Conservation (phyloP, 2,797 vertebrate genomes). For the Threskiornis aethiopicus region DNA sequence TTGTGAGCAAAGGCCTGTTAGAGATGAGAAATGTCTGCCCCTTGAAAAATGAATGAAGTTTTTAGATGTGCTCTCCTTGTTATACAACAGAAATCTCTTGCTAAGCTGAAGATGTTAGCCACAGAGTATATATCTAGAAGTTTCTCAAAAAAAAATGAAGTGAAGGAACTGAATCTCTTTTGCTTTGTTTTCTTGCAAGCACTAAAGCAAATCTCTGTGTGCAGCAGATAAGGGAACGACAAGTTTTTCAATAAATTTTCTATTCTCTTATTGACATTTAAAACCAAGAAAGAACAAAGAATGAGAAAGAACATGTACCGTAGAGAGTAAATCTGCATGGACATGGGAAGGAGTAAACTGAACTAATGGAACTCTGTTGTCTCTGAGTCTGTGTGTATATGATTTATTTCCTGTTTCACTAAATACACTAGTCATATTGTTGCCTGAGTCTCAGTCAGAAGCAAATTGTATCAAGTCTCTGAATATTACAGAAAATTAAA, state of each 20-base stretch:
- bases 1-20: not conserved
- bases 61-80: not conserved
- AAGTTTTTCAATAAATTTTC: not conserved
- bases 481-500: not conserved
- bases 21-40: not conserved
- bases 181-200: not conserved
- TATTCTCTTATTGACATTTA: not conserved
- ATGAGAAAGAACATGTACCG: not conserved
- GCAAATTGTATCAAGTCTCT: not conserved
- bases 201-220: not conserved
- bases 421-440: not conserved
- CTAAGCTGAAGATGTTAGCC: not conserved
- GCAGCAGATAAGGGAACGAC: not conserved
- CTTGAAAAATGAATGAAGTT: slow-evolving; percentile 1
- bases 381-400: not conserved
- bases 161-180: not conserved
- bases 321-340: not conserved
- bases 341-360: not conserved
- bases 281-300: not conserved
- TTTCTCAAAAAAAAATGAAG: not conserved
- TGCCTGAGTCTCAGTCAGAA: not conserved
- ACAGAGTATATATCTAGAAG: not conserved
- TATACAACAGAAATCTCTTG: not conserved
- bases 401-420: not conserved
- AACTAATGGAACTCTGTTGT: not conserved